Evolutionary conservation across 2,888 invertebrate species (phyloP), one percentile per base, ranked within the genome.

Genomic region (Deilephila porcellus): DNA sequence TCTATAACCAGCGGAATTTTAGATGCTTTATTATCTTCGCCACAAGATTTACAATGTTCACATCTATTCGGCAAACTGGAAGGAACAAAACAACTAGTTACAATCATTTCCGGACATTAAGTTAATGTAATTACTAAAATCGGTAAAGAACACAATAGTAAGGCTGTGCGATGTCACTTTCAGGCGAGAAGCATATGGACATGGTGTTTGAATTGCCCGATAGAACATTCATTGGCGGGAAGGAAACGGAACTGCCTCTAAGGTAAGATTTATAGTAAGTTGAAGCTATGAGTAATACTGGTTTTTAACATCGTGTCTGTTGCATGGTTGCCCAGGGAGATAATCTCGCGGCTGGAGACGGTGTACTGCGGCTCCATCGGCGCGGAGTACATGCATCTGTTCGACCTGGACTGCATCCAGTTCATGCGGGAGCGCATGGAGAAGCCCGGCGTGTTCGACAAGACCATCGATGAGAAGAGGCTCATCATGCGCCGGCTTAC

Each of bases 301-400:
- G 11, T 14, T 45, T 45, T 11, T 7, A 52, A 19, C 14, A 14
- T 45, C 19, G 34, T 59, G 56, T 34, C 34, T 11, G 32, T 32
- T n/a, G 11, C 4, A 25, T 34, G 62, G 45, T 62, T 60, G 62
- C 3, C 74, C 5, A 94, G 96, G 75, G 97, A 97, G 83, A 97
- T 97, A 79, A 93, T 97, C 67, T 81, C 82, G 1, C 94, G 97
- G 0, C 89, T 97, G 45, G 96, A 97, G 95, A 85, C 91, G 37
- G 95, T 95, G 32, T 97, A 97, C 89, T 97, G 97, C 86, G 89
- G 95, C 7, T 95, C 96, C 59, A 97, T 97, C 77, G 97, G 97
- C 71, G 95, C 96, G 6, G 97, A 97, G 88, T 97, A 96, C 90
- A 97, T 97, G 97, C 97, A 97, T 84, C 93, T 97, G 80, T 96